These are phyloP conservation scores for Drosophila melanosoma DNA, from an alignment of 2,888 invertebrate species.

Conservation along the genomic window DNA sequence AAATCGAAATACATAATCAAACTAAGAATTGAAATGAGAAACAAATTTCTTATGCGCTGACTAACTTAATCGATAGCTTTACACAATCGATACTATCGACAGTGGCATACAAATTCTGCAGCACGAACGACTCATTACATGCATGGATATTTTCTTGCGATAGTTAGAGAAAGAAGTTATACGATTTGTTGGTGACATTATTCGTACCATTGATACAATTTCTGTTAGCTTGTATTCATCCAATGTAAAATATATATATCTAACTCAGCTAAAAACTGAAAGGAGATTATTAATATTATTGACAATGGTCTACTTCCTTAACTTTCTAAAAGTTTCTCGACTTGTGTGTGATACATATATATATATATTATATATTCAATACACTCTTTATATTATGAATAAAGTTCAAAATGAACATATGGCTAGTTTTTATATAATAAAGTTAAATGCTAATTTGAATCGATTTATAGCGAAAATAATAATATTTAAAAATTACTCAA, in stretches of 20 bases:
- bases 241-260: neutral
- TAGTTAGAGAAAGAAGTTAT: neutral
- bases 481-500: neutral
- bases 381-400: neutral
- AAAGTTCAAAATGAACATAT: no score
- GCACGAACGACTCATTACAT: neutral
- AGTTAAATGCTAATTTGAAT: neutral
- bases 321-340: neutral
- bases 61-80: neutral
- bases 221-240: neutral
- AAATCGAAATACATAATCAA: neutral
- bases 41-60: no score
- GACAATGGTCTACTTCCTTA: neutral
- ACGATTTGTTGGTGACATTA: neutral
- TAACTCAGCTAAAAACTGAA: neutral
- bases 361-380: neutral
- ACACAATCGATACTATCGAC: neutral
- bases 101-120: neutral
- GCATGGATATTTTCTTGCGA: neutral
- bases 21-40: neutral
- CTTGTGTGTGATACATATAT: neutral
- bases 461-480: neutral
- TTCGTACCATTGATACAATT: neutral
- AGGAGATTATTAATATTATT: neutral
- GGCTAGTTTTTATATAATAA: neutral